These are phyloP conservation scores for Eretmocerus hayati DNA, from an alignment of 2,888 invertebrate species.

Conservation along the genomic window DNA sequence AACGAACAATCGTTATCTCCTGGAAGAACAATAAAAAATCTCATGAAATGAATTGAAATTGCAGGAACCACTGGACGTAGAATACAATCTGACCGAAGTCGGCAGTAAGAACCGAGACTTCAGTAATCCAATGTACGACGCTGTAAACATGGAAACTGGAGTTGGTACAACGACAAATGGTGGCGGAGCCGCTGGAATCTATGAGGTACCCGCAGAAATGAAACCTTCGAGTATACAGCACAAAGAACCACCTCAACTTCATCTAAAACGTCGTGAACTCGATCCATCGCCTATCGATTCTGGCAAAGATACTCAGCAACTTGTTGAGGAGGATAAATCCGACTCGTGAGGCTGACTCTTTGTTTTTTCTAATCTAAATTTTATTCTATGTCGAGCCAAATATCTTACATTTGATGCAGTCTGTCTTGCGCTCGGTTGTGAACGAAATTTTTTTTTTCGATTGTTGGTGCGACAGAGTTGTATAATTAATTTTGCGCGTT, in stretches of 20 bases:
- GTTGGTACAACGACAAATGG: constrained; percentile 44
- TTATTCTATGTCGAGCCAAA: not conserved
- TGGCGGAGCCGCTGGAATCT: constrained; percentile 64
- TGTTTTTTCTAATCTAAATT: constrained; percentile 5
- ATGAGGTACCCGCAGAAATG: constrained; percentile 74
- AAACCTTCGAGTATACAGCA: constrained; percentile 78
- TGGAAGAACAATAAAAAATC: not conserved
- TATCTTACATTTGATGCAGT: not conserved
- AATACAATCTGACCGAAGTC: constrained; percentile 72
- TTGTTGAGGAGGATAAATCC: constrained; percentile 81
- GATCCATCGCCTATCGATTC: constrained; percentile 79
- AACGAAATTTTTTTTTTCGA: not conserved
- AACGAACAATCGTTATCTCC: too few relatives aligned
- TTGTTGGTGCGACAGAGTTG: not conserved
- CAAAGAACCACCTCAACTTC: constrained; percentile 65
- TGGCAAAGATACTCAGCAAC: constrained; percentile 84
- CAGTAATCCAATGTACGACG: constrained; percentile 97
- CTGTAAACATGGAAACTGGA: constrained; percentile 59
- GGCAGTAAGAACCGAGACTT: constrained; percentile 82
- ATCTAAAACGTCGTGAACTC: constrained; percentile 68
- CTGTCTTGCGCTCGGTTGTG: not conserved
- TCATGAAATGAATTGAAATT: not conserved
- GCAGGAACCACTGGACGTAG: constrained; percentile 64
- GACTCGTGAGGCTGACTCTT: constrained; percentile 39
- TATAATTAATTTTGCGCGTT: not conserved